Percentiles rank a stretch among this genome's conserved stretches.
Evolutionary conservation across 1,140 invertebrate species (phyloP).

Genomic region (Phocides pigmalion): DNA sequence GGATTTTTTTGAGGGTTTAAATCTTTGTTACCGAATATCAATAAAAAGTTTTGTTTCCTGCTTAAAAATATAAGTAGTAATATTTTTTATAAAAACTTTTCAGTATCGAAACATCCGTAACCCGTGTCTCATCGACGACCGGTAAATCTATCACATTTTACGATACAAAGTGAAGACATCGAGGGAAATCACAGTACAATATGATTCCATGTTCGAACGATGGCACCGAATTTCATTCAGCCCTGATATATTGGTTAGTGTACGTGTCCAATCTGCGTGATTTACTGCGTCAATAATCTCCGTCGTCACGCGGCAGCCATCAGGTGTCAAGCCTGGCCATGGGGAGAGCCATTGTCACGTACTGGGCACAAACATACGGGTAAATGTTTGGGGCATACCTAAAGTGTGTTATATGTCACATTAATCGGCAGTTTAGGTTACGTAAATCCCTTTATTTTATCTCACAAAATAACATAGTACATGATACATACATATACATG

Average conservation of each 20-base stretch:
- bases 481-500: too few species aligned
- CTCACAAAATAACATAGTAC: too few species aligned
- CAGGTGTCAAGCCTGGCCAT: constrained; percentile 48
- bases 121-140: not conserved
- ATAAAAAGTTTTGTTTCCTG: too few species aligned
- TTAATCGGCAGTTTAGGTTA: too few species aligned
- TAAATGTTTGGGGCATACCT: not conserved
- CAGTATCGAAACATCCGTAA: not conserved
- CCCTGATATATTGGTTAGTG: constrained; percentile 55
- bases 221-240: constrained; percentile 41
- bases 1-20: too few species aligned
- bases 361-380: constrained; percentile 38
- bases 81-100: too few species aligned
- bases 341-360: constrained; percentile 51
- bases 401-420: too few species aligned
- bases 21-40: too few species aligned
- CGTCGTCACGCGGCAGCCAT: constrained; percentile 53
- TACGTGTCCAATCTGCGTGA: constrained; percentile 67
- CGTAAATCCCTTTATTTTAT: too few species aligned
- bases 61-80: too few species aligned
- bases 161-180: constrained; percentile 33
- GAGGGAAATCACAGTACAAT: constrained; percentile 35
- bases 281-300: constrained; percentile 68
- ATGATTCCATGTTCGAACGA: constrained; percentile 37
- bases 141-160: constrained; percentile 6